Conservation (phyloP, 2,797 vertebrate species). For the Lepilemur ruficaudatus region DNA sequence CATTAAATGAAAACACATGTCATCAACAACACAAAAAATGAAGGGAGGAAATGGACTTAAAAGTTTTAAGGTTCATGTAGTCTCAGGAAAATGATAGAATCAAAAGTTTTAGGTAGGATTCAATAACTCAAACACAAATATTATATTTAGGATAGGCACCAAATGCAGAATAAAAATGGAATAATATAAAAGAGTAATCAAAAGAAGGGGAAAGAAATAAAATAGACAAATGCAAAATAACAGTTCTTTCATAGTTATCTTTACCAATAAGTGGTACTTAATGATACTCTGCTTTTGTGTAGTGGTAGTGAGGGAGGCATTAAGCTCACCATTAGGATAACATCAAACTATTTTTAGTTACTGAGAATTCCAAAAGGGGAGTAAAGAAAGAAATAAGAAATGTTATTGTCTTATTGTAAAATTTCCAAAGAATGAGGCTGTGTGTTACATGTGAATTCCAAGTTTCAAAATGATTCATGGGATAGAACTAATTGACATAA, state of each 20-base stretch:
- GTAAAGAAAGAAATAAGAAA: background rate
- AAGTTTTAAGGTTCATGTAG: background rate
- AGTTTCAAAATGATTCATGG: background rate
- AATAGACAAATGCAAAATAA: background rate
- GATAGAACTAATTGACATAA: background rate
- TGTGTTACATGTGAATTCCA: background rate
- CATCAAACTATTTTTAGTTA: background rate
- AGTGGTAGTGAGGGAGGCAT: too few relatives aligned
- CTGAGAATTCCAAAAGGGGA: background rate
- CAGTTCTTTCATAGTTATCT: background rate
- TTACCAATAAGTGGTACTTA: background rate
- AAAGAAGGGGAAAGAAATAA: background rate
- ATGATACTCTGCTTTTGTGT: background rate
- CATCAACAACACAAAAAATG: background rate
- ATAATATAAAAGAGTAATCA: background rate
- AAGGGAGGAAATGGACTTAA: background rate
- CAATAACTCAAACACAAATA: background rate
- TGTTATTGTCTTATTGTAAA: background rate
- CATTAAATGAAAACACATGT: background rate
- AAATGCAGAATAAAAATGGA: background rate
- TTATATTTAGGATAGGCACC: background rate
- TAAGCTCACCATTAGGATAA: background rate
- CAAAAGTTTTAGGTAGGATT: background rate
- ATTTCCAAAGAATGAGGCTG: background rate
- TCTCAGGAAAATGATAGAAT: background rate